Evolutionary conservation across 2,113 vertebrate genomes (phyloP).

Genomic region (Petroica traversi): DNA sequence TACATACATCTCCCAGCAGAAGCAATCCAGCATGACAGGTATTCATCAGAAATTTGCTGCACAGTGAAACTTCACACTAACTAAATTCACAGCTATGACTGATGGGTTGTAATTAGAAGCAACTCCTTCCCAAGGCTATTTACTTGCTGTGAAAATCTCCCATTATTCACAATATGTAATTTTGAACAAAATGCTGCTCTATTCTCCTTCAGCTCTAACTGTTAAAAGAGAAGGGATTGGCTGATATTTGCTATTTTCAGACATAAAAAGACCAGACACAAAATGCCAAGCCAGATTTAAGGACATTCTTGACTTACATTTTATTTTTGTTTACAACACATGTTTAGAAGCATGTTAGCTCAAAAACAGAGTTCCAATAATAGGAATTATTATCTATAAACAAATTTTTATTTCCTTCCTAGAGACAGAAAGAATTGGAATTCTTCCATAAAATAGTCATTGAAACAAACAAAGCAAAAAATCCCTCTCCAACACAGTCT

Average conservation of each 20-base stretch:
- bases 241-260: not conserved
- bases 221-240: not conserved
- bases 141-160: not conserved
- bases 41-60: not conserved
- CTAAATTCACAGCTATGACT: not conserved
- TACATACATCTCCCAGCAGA: not conserved
- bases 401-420: not conserved
- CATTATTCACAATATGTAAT: not conserved
- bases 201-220: not conserved
- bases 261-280: not conserved
- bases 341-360: not conserved
- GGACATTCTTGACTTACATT: not conserved
- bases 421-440: not conserved
- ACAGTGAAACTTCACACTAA: not conserved
- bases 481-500: not conserved
- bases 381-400: not conserved
- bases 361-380: not conserved
- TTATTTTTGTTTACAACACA: not conserved
- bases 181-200: not conserved
- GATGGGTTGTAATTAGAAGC: not conserved
- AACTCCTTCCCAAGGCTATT: not conserved
- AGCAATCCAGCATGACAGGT: not conserved
- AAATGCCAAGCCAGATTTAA: not conserved
- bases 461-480: not conserved
- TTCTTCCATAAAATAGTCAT: not conserved